These are phyloP conservation scores for Ferdinandea cuprea DNA, from an alignment of 2,888 invertebrate genomes.

Conservation along the genomic window DNA sequence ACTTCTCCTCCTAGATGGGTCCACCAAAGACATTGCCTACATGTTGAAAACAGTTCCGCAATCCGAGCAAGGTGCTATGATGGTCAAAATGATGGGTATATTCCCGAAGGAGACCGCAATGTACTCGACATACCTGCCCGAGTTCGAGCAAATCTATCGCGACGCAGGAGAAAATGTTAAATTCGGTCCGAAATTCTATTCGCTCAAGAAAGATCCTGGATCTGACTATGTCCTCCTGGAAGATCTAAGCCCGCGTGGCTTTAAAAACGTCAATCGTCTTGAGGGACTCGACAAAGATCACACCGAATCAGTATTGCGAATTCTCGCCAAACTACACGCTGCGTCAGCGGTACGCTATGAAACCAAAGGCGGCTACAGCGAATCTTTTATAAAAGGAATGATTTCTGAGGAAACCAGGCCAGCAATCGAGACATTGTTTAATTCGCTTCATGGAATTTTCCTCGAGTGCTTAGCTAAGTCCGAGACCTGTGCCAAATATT, in stretches of 20 bases:
- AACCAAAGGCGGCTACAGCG: constrained; percentile 75
- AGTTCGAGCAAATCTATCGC: constrained; percentile 80
- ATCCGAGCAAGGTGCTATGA: constrained; percentile 41
- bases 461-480: constrained; percentile 55
- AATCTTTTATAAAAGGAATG: constrained; percentile 53
- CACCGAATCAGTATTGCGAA: constrained; percentile 77
- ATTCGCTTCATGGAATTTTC: constrained; percentile 49
- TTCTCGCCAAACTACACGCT: constrained; percentile 80
- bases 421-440: constrained; percentile 73
- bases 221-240: constrained; percentile 80
- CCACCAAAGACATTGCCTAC: constrained; percentile 70
- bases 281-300: constrained; percentile 78
- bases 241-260: constrained; percentile 79
- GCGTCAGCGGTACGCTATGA: constrained; percentile 78
- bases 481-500: constrained; percentile 67
- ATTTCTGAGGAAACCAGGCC: constrained; percentile 72
- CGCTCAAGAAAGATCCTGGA: constrained; percentile 75
- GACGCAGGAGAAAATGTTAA: constrained; percentile 76
- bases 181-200: constrained; percentile 79
- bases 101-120: constrained; percentile 81
- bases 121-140: constrained; percentile 79
- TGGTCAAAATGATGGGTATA: constrained; percentile 76
- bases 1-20: constrained; percentile 70
- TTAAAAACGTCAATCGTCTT: constrained; percentile 78
- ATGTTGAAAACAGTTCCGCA: constrained; percentile 80